A percentile compares a stretch with the other conserved stretches of the same genome.
Conservation (phyloP, 1,140 invertebrate genomes). For the Lasioglossum albipes region DNA sequence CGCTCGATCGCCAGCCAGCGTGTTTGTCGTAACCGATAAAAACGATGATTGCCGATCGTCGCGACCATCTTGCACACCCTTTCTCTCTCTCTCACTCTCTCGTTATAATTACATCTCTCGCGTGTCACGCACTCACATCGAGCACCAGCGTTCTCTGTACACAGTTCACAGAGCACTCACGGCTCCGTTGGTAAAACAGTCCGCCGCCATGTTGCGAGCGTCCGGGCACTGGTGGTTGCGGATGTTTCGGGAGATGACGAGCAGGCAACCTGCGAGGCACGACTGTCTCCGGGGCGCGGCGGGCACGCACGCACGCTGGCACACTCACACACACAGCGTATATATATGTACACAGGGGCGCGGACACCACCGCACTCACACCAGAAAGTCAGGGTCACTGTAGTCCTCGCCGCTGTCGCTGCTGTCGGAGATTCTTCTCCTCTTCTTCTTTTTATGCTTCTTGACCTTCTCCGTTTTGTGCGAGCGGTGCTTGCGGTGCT, state of each 20-base stretch:
- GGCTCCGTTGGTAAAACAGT: not conserved
- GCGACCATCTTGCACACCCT: not conserved
- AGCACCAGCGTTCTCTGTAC: constrained; percentile 45
- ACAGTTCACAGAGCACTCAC: not conserved
- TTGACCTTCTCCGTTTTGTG: constrained; percentile 84
- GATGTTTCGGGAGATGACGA: not conserved
- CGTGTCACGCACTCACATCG: constrained; percentile 24
- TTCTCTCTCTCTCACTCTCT: not conserved
- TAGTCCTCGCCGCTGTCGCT: constrained; percentile 85
- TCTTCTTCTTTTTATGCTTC: constrained; percentile 86
- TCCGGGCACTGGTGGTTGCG: constrained; percentile 13
- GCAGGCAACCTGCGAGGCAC: not conserved
- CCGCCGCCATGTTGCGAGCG: constrained; percentile 20
- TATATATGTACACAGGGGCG: constrained; percentile 58
- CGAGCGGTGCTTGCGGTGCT: constrained; percentile 80
- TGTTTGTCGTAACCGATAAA: too few relatives aligned
- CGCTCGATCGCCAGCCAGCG: too few relatives aligned
- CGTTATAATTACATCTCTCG: constrained; percentile 8
- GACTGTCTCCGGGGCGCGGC: not conserved
- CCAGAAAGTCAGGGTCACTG: constrained; percentile 86
- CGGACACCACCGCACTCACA: constrained; percentile 69
- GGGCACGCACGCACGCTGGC: not conserved
- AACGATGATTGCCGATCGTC: not conserved
- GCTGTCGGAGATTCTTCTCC: constrained; percentile 83
- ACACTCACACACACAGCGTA: constrained; percentile 32